Evolutionary conservation across 53 echinoderm and acorn worm genomes (phyloP), one percentile per base, ranked within the genome.

Genomic region (Glandiceps talaboti): DNA sequence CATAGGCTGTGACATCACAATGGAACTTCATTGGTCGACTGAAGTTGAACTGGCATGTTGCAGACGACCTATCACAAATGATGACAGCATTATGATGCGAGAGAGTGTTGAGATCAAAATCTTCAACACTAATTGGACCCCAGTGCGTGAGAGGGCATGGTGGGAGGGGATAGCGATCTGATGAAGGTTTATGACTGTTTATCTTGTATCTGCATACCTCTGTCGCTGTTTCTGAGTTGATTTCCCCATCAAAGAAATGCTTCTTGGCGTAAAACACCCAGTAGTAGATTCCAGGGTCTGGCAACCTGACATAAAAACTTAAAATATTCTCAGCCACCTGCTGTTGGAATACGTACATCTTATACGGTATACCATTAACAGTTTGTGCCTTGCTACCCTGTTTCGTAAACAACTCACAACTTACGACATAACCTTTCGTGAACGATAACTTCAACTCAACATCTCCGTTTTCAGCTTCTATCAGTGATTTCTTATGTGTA

Each of bases 271-370:
- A 97, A 30, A 97, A 75, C 0, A 91, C 87, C 6, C 91, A 86
- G 33, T 91, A 85, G 84, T 82, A 97, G n/a, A 80, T 12, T 33
- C 87, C 87, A 31, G 87, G 83, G n/a, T 97, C 97, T 1, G 97
- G 97, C 28, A 97, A 88, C n/a, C 97, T 87, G 30, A 97, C 81
- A 31, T 87, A 97, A 72, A 93, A 93, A 14, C 91, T 93, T 87
- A 97, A 87, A 20, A 73, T 76, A 32, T 86, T 82, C 30, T 92
- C 90, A 0, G 79, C 85, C 1, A 93, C 73, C 76, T 93, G 97
- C 76, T 96, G 97, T 30, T 92, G 90, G 84, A 96, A 96, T 31
- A 90, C 97, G 82, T 82, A 96, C 77, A 87, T 90, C 32, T 90
- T 81, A 33, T 84, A 96, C 26, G 81, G 88, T 0, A 93, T 86